Evolutionary conservation across 2,888 invertebrate genomes (phyloP).

Genomic region (Halictus ligatus): DNA sequence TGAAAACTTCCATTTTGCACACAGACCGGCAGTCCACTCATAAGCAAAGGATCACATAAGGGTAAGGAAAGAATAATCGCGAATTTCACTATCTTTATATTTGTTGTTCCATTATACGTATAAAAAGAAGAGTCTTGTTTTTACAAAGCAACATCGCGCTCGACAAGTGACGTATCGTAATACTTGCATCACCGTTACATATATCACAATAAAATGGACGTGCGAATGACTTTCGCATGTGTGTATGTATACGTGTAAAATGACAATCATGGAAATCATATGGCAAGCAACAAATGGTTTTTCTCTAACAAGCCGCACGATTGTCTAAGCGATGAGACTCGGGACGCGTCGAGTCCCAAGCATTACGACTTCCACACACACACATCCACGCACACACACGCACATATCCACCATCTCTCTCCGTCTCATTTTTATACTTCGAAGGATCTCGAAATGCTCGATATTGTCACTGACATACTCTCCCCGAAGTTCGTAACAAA

Average conservation of each 20-base stretch:
- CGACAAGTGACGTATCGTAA: constrained; percentile 56
- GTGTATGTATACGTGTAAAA: constrained; percentile 62
- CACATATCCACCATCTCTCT: neutral
- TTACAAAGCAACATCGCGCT: constrained; percentile 61
- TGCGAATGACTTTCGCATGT: constrained; percentile 64
- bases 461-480: neutral
- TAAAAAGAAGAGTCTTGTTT: constrained; percentile 70
- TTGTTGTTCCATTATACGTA: constrained; percentile 63
- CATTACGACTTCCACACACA: neutral
- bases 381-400: too few relatives aligned
- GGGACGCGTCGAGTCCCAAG: constrained; percentile 22
- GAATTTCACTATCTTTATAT: constrained; percentile 55
- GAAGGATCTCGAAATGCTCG: neutral
- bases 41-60: neutral
- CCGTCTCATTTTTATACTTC: neutral
- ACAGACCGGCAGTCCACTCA: neutral
- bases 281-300: constrained; percentile 57
- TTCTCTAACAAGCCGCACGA: constrained; percentile 39
- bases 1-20: too few relatives aligned
- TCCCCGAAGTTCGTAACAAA: neutral
- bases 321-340: constrained; percentile 35
- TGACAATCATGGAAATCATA: constrained; percentile 57
- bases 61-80: neutral
- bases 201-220: constrained; percentile 77
- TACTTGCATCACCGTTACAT: constrained; percentile 49